These are phyloP conservation scores for Bicyclus anynana DNA, from an alignment of 1,140 invertebrate species.

Conservation along the genomic window DNA sequence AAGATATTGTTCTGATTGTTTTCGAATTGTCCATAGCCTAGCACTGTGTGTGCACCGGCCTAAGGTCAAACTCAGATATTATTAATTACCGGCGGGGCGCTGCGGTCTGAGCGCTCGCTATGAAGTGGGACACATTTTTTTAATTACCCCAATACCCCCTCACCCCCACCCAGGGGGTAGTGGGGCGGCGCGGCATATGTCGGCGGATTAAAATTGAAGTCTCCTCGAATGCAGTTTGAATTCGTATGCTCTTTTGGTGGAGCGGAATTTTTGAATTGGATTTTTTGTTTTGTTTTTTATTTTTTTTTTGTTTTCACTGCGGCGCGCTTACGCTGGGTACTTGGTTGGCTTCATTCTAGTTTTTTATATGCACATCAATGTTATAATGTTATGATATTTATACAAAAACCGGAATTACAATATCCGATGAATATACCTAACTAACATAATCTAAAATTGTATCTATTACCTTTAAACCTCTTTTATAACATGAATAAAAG, in stretches of 20 bases:
- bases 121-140: conserved; percentile 73
- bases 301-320: not conserved
- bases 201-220: conserved; percentile 60
- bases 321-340: not conserved
- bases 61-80: conserved; percentile 25
- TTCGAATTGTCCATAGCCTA: not conserved
- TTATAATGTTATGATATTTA: no score
- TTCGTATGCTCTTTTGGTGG: conserved; percentile 24
- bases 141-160: conserved; percentile 46
- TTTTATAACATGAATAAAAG: no score
- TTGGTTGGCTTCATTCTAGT: no score
- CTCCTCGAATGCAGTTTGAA: conserved; percentile 42
- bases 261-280: conserved; percentile 29
- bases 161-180: not conserved
- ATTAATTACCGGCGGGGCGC: conserved; percentile 51
- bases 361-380: no score
- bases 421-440: no score
- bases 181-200: conserved; percentile 45
- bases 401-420: no score
- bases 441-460: no score
- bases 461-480: no score
- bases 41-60: not conserved
- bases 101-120: conserved; percentile 51
- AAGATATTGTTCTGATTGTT: no score
- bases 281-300: not conserved